Evolutionary conservation across 2,113 vertebrate species (phyloP).

Genomic region (Caloenas nicobarica): DNA sequence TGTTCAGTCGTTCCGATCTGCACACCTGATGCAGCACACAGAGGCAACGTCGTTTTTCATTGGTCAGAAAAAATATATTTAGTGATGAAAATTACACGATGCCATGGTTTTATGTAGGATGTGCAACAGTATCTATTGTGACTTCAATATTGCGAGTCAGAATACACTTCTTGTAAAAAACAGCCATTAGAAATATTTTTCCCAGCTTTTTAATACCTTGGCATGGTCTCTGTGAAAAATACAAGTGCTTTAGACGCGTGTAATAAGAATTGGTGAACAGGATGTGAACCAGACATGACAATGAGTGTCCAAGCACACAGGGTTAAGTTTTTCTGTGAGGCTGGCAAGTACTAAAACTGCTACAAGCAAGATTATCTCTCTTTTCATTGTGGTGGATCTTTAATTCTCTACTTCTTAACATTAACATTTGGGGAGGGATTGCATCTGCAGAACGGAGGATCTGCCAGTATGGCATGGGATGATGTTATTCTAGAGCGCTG

Average conservation of each 20-base stretch:
- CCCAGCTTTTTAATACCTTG: neutral
- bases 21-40: neutral
- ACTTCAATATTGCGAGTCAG: neutral
- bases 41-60: neutral
- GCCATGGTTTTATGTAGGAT: neutral
- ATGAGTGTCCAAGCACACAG: neutral
- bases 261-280: neutral
- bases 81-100: neutral
- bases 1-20: accelerated
- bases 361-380: neutral
- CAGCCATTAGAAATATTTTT: neutral
- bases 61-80: neutral
- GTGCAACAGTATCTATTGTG: neutral
- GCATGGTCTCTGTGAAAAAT: neutral
- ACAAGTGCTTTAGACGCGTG: neutral
- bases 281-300: neutral
- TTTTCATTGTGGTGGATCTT: neutral
- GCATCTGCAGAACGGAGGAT: neutral
- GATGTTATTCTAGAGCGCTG: neutral
- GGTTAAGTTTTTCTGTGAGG: neutral
- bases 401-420: neutral
- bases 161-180: neutral
- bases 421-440: neutral
- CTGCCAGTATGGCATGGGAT: neutral
- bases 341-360: neutral